Evolutionary conservation across 2,888 invertebrate species (phyloP), one percentile per base, ranked within the genome.

Genomic region (Acanthosepion esculentum): DNA sequence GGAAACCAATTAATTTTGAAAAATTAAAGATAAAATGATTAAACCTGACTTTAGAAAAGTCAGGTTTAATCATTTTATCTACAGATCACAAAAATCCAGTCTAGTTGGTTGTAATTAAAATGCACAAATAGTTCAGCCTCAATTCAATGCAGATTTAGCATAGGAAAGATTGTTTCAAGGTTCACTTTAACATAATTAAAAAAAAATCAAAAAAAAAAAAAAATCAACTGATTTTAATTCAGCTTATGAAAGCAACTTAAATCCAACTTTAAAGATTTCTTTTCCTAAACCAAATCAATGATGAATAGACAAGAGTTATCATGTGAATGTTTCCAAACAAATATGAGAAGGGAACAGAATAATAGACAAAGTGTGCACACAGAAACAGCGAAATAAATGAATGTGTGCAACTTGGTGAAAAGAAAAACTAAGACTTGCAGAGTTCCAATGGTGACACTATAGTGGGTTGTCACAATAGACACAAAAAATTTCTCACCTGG

Each of bases 401-500:
- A 78, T n/a, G 78, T 78, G 78, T 33, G 78, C 78, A 78, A 78
- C 78, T 78, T 0, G 18, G 78, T 78, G 78, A 78, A 78, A n/a
- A 78, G 78, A 78, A 78, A 78, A 78, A 78, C 78, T 78, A 78
- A 93, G n/a, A 93, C 93, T 93, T 93, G 93, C 53, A 93, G 48
- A 93, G 93, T 93, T 93, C 50, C 93, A 93, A n/a, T 93, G 53
- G 93, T 93, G 93, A 93, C 18, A 78, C 78, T 78, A 78, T 78
- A 18, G 78, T 93, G 93, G 93, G 53, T 93, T 53, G 50, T 93
- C 93, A 93, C 93, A 93, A 93, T 93, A 93, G 93, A 93, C 93
- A 93, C 93, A 93, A 93, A 93, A 93, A 93, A 53, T 93, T 93
- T 93, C 93, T 93, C 93, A 93, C 93, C 93, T 93, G 93, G 93